Percentiles rank a stretch among this genome's conserved stretches.
These are phyloP conservation scores for Thumatha senex DNA, from an alignment of 2,888 invertebrate species.

Conservation along the genomic window DNA sequence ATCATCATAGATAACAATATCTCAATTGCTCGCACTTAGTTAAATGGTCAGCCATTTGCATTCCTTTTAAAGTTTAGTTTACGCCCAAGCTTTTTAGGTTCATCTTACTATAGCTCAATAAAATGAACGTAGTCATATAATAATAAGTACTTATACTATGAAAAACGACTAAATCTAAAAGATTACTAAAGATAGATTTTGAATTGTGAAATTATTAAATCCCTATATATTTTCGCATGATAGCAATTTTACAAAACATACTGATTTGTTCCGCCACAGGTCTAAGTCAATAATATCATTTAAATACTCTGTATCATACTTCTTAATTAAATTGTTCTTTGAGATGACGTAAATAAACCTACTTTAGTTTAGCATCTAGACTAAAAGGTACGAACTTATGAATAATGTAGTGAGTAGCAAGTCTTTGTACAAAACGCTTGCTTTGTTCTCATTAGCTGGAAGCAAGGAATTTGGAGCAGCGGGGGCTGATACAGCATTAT, in stretches of 20 bases:
- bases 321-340: conserved; percentile 41
- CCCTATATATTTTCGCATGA: too few species aligned
- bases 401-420: conserved; percentile 25
- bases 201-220: too few species aligned
- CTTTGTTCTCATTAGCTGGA: conserved; percentile 63
- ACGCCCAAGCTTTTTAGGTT: too few species aligned
- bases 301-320: conserved; percentile 52
- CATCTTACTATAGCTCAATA: too few species aligned
- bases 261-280: conserved; percentile 65
- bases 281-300: conserved; percentile 57
- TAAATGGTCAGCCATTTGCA: too few species aligned
- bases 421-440: conserved; percentile 24
- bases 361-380: conserved; percentile 35
- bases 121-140: too few species aligned
- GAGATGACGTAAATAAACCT: conserved; percentile 25
- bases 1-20: too few species aligned
- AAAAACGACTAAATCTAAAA: too few species aligned
- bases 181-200: too few species aligned
- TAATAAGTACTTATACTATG: too few species aligned
- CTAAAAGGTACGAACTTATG: conserved; percentile 27
- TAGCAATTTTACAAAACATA: conserved; percentile 41
- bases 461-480: conserved; percentile 71
- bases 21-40: too few species aligned
- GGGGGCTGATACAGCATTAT: conserved; percentile 62
- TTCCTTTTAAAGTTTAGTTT: too few species aligned